Conservation (phyloP, 2,888 invertebrate genomes). For the Malachius bipustulatus region DNA sequence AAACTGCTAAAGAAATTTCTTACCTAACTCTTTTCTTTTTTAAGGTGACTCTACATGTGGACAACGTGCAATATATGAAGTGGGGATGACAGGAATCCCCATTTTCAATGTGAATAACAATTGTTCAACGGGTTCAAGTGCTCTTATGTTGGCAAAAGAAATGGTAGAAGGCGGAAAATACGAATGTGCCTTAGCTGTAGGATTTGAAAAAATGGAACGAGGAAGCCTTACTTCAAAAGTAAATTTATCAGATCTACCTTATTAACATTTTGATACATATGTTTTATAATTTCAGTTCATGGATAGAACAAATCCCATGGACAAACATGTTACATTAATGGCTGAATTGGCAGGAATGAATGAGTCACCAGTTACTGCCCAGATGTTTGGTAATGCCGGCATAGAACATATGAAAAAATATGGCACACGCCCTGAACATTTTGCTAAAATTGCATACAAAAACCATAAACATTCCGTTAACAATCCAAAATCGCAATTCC, state of each 20-base stretch:
- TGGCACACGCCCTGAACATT: conserved; percentile 83
- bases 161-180: conserved; percentile 78
- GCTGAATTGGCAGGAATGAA: conserved; percentile 69
- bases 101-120: conserved; percentile 98
- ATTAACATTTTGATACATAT: no score
- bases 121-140: conserved; percentile 93
- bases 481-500: conserved; percentile 94
- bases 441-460: conserved; percentile 96
- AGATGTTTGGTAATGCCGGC: conserved; percentile 94
- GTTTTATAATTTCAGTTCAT: conserved; percentile 41
- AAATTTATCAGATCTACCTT: conserved; percentile 21
- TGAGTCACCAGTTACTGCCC: conserved; percentile 79
- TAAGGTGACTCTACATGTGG: conserved; percentile 87
- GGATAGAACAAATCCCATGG: conserved; percentile 83
- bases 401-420: conserved; percentile 93
- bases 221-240: conserved; percentile 74
- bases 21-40: background rate
- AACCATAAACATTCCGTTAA: conserved; percentile 95
- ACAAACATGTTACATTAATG: conserved; percentile 79
- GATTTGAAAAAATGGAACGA: conserved; percentile 96
- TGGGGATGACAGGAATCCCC: conserved; percentile 94
- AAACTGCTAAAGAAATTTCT: no score
- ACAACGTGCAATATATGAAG: conserved; percentile 85
- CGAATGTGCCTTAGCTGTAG: conserved; percentile 83
- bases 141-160: conserved; percentile 82